Base-by-base conservation (phyloP, 2,888 invertebrate species). In the Philereme vetulata region DNA sequence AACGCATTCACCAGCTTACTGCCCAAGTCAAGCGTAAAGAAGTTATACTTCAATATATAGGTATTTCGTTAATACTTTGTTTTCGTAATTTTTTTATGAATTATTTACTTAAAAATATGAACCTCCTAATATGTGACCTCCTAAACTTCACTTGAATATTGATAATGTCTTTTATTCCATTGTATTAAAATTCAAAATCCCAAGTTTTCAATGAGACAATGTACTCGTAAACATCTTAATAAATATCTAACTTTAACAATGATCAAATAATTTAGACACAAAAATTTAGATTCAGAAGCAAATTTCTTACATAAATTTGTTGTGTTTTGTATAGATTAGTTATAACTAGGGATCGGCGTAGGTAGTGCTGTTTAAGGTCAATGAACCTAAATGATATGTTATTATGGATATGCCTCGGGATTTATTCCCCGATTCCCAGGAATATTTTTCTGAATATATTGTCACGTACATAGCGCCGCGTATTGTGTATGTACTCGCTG, bases 171-270 rank as follows among this genome's bases (percentile, higher is more conserved):
- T 54, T 53, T 68, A 65, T 64, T 47, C 40, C 59, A 50, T 56
- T 0, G 50, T 5, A 34, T n/a, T 58, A 60, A 57, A 56, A 62
- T 66, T 51, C 34, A 62, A 54, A 64, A 61, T 66, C 42, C 48
- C 11, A 43, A 47, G 54, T 32, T 33, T 55, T 43, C 10, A 34
- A 32, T 48, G 7, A 48, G 64, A 62, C 60, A 65, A 61, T 58
- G 52, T n/a, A n/a, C n/a, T n/a, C n/a, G n/a, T 57, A 54, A 38
- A 38, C 56, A 59, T 48, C 54, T 64, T 47, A 65, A 70, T 65
- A 56, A 0, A 54, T 72, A 72, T 74, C 70, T 69, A 59, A 60
- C 38, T 49, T 51, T 50, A 57, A 65, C 63, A 67, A 69, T 64
- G 68, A 72, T 69, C 68, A 69, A 59, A 69, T 69, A 66, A 64